phyloP scores from a whole-genome alignment of 1,140 invertebrate genomes.

The Prorops nasuta region DNA sequence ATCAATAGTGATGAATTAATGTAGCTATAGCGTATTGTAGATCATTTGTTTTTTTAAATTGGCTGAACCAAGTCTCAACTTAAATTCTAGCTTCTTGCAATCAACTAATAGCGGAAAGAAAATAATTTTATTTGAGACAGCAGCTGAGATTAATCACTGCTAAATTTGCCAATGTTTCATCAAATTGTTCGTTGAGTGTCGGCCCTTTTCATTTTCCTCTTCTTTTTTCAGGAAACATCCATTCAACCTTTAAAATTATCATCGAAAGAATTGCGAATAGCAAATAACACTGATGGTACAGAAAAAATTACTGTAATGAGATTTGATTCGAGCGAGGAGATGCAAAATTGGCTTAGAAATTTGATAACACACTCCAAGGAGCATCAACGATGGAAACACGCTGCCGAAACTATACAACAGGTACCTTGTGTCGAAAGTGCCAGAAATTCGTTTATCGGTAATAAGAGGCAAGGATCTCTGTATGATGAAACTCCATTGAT shows the following conservation, averaged over 20 bases:
- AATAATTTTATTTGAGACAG: no score
- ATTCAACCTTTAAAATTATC: slow-evolving; percentile 42
- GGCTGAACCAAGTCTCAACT: no score
- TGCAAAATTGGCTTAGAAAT: slow-evolving; percentile 54
- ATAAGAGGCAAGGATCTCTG: slow-evolving; percentile 58
- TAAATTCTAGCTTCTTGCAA: no score
- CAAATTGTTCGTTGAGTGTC: background rate
- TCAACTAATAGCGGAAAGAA: no score
- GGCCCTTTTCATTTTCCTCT: background rate
- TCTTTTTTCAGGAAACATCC: slow-evolving; percentile 42
- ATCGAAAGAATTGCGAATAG: slow-evolving; percentile 47
- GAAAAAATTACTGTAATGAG: slow-evolving; percentile 42
- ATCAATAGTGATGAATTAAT: no score
- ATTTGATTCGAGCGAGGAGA: slow-evolving; percentile 49
- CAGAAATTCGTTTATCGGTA: slow-evolving; percentile 53
- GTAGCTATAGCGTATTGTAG: no score
- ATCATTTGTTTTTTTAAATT: slow-evolving; percentile 8
- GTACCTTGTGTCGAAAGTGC: slow-evolving; percentile 57
- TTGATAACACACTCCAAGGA: slow-evolving; percentile 56
- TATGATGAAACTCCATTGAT: slow-evolving; percentile 65
- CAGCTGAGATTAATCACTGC: no score
- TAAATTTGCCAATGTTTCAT: no score
- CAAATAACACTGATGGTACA: slow-evolving; percentile 47
- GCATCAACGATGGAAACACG: slow-evolving; percentile 63
- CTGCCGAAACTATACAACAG: slow-evolving; percentile 63